Evolutionary conservation across 2,797 vertebrate species (phyloP), one percentile per base, ranked within the genome.

Genomic region (Hydrophis major): DNA sequence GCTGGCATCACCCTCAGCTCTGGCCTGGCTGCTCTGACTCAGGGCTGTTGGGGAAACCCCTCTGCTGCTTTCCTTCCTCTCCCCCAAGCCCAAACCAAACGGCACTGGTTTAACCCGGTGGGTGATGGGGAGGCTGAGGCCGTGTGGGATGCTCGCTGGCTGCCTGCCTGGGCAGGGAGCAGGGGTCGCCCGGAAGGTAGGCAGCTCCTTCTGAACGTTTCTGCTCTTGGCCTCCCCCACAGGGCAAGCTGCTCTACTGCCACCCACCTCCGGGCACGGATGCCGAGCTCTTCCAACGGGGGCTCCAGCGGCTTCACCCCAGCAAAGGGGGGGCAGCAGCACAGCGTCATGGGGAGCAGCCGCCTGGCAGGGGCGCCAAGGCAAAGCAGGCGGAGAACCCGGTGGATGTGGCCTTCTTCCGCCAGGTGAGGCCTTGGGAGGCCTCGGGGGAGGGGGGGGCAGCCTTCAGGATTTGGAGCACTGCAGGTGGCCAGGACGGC

Each of bases 191-290:
- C 14, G 7, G 32, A 16, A 16, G n/a, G 32, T 32, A 8, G 14
- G 14, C 0, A 6, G 14, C 18, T 4, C 74, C 74, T 66, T n/a
- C 27, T 11, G 74, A 42, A 12, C 0, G 50, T 7, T 37, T 5
- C 11, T 28, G 14, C 28, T 4, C 27, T 18, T 0, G n/a, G 4
- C 32, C 22, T 2, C 12, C 2, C 91, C 94, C 53, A 16, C 94
- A 99, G 99, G 99, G 99, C 5, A 99, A 99, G 94, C 98, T 99
- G 32, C 97, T 99, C 1, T 99, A 98, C 94, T 99, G 99, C 95
- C 98, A 99, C 60, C 98, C 99, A 86, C 99, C 99, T 89, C 98
- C 98, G 28, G 98, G 98, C 93, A 97, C 98, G 86, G 96, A 98
- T 12, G 92, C 98, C 13, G 90, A 97, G 91, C 97, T 98, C 93